phyloP scores from a whole-genome alignment of 92 coral and sea anemone genomes.

The Nematostella vectensis region DNA sequence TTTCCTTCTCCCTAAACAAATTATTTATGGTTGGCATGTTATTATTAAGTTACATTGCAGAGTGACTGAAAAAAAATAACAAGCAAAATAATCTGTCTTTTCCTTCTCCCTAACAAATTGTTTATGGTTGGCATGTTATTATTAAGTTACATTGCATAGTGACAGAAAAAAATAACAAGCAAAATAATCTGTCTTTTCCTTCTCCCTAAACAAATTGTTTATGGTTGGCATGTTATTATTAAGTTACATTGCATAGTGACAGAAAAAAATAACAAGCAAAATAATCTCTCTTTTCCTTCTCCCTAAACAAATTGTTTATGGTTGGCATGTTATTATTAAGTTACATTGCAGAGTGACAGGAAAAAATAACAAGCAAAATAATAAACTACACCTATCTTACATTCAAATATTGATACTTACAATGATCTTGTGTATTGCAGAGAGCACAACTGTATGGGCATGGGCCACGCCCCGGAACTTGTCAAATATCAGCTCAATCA shows the following conservation, averaged over 20 bases:
- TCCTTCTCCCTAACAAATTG: conserved; percentile 13
- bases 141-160: no score
- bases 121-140: no score
- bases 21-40: no score
- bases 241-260: no score
- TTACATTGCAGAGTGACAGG: background rate
- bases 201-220: no score
- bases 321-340: no score
- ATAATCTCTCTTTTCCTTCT: conserved; percentile 5
- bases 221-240: no score
- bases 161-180: background rate
- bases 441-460: conserved; percentile 70
- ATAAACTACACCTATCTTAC: background rate
- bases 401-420: conserved; percentile 35
- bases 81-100: background rate
- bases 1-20: conserved; percentile 18
- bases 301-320: no score
- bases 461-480: conserved; percentile 96
- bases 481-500: conserved; percentile 86
- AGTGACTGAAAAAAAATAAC: background rate
- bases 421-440: conserved; percentile 62
- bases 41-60: no score
- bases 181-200: conserved; percentile 14
- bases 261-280: background rate
- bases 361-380: background rate